phyloP scores from a whole-genome alignment of 2,113 vertebrate species.

The Reinhardtius hippoglossoides region DNA sequence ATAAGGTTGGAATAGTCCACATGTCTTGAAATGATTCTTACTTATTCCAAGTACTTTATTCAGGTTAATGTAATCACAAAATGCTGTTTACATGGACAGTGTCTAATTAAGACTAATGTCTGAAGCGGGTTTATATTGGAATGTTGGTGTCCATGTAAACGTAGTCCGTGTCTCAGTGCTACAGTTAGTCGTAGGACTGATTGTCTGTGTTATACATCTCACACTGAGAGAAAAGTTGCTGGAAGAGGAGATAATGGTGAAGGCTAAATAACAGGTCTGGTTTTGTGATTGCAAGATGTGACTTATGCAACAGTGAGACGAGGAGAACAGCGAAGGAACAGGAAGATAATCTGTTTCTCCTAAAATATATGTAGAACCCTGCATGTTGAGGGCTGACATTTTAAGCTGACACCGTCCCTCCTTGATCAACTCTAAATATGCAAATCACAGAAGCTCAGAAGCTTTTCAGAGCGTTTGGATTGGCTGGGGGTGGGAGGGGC shows the following conservation, averaged over 20 bases:
- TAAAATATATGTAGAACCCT: conserved; percentile 45
- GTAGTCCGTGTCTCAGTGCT: neutral
- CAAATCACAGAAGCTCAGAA: conserved; percentile 37
- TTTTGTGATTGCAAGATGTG: conserved; percentile 11
- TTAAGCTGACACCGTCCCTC: conserved; percentile 62
- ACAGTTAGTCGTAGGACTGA: neutral
- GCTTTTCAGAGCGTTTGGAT: conserved; percentile 12
- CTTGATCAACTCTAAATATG: conserved; percentile 56
- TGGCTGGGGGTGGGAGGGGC: neutral
- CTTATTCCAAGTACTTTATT: no score
- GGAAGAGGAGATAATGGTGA: neutral
- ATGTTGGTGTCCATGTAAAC: neutral
- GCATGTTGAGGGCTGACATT: conserved; percentile 44
- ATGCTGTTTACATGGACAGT: no score
- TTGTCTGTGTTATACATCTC: neutral
- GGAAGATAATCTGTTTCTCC: conserved; percentile 36
- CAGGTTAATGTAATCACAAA: no score
- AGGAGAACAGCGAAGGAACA: conserved; percentile 14
- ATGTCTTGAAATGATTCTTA: no score
- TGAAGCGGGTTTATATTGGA: no score
- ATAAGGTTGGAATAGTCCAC: no score
- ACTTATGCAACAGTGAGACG: neutral
- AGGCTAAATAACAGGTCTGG: neutral
- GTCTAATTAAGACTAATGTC: no score
- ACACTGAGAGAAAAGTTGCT: conserved; percentile 4